Conservation (phyloP, 2,113 vertebrate genomes). For the Plotosus lineatus region DNA sequence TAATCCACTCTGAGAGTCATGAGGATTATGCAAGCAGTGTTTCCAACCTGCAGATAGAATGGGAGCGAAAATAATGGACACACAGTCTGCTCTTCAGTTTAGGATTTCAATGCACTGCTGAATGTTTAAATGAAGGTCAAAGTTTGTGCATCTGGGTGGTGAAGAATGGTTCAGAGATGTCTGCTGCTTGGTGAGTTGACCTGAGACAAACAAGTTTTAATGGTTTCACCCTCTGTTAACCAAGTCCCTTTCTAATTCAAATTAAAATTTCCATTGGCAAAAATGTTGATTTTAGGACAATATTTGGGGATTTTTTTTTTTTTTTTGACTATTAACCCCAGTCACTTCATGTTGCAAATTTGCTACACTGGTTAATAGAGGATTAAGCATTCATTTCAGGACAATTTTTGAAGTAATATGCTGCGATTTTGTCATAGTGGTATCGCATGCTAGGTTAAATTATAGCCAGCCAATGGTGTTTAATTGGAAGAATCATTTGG, state of each 20-base stretch:
- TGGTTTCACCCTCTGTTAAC: no score
- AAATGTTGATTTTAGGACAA: no score
- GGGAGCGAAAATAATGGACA: neutral
- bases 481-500: neutral
- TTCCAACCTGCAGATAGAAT: neutral
- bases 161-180: slow-evolving; percentile 83
- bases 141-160: slow-evolving; percentile 75
- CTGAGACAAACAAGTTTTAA: no score
- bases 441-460: neutral
- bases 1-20: slow-evolving; percentile 43
- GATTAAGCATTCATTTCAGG: no score
- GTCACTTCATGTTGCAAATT: no score
- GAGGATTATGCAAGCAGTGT: slow-evolving; percentile 29
- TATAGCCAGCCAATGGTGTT: no score
- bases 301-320: no score
- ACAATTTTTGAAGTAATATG: neutral
- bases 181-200: slow-evolving; percentile 80
- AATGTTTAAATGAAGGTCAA: slow-evolving; percentile 48
- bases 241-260: no score
- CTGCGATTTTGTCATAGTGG: neutral
- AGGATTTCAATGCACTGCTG: neutral
- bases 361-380: no score
- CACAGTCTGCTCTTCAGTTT: neutral
- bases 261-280: no score
- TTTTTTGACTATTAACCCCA: no score